phyloP scores from a whole-genome alignment of 2,888 invertebrate species.

The Chrysomela aeneicollis region DNA sequence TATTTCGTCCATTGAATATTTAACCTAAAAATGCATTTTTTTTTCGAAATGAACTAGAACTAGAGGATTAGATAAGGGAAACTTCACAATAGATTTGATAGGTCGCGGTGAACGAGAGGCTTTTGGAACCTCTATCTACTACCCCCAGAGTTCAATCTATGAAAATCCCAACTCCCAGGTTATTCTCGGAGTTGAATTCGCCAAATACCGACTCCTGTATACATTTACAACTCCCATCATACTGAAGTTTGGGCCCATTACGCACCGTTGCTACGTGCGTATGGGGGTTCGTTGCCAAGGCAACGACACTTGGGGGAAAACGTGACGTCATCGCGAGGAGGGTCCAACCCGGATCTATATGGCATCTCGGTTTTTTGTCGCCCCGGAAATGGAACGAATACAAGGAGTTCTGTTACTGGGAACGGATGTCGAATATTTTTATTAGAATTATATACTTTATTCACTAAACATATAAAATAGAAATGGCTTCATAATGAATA shows the following conservation, averaged over 20 bases:
- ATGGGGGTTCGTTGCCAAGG: constrained; percentile 41
- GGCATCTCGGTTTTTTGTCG: constrained; percentile 27
- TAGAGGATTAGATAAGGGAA: too few relatives aligned
- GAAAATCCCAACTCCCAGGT: neutral
- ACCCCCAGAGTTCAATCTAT: too few relatives aligned
- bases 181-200: neutral
- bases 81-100: too few relatives aligned
- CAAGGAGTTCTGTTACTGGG: neutral
- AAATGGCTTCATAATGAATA: too few relatives aligned
- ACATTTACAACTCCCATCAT: constrained; percentile 19
- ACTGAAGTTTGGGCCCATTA: constrained; percentile 24
- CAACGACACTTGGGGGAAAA: constrained; percentile 35
- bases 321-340: constrained; percentile 31
- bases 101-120: too few relatives aligned
- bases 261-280: constrained; percentile 46
- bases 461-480: too few relatives aligned
- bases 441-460: too few relatives aligned
- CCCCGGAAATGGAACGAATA: constrained; percentile 2
- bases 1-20: too few relatives aligned
- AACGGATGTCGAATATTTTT: neutral
- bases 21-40: too few relatives aligned
- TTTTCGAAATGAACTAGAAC: too few relatives aligned
- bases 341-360: constrained; percentile 31
- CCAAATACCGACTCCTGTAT: neutral
- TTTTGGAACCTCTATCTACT: too few relatives aligned